phyloP scores from a whole-genome alignment of 2,797 vertebrate genomes.

The Chiloscyllium punctatum region DNA sequence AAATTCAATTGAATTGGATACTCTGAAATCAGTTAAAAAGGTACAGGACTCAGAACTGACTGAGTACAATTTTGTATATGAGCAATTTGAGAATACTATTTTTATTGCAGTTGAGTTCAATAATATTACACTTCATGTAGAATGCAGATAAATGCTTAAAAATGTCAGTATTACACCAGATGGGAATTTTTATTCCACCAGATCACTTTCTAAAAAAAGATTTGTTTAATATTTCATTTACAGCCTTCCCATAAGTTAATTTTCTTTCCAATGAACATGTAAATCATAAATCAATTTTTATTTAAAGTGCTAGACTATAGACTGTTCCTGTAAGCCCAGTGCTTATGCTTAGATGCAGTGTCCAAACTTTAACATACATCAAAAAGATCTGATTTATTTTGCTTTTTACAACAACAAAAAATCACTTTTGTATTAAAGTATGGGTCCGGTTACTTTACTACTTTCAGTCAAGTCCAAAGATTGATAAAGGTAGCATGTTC shows the following conservation, averaged over 20 bases:
- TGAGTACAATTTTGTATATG: conserved; percentile 91
- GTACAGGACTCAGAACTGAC: conserved; percentile 81
- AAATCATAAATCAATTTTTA: conserved; percentile 99
- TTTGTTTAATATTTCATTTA: conserved; percentile 99
- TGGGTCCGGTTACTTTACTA: background rate
- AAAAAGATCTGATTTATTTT: conserved; percentile 61
- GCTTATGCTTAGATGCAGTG: conserved; percentile 70
- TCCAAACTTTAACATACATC: conserved; percentile 72
- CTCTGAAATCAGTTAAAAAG: conserved; percentile 73
- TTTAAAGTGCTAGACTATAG: conserved; percentile 94
- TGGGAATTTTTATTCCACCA: conserved; percentile 88
- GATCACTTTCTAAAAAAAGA: conserved; percentile 75
- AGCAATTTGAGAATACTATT: conserved; percentile 91
- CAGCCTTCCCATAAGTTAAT: conserved; percentile 96
- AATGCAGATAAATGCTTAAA: conserved; percentile 96
- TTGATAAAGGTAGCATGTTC: background rate
- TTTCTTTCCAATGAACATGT: conserved; percentile 98
- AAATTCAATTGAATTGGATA: conserved; percentile 86
- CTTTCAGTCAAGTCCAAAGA: background rate
- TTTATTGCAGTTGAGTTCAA: conserved; percentile 95
- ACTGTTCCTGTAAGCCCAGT: conserved; percentile 83
- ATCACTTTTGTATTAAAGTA: background rate
- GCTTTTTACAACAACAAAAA: background rate
- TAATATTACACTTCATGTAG: conserved; percentile 99
- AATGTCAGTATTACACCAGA: conserved; percentile 97